Base-by-base conservation (phyloP, 2,797 vertebrate species). In the Heliangelus exortis region DNA sequence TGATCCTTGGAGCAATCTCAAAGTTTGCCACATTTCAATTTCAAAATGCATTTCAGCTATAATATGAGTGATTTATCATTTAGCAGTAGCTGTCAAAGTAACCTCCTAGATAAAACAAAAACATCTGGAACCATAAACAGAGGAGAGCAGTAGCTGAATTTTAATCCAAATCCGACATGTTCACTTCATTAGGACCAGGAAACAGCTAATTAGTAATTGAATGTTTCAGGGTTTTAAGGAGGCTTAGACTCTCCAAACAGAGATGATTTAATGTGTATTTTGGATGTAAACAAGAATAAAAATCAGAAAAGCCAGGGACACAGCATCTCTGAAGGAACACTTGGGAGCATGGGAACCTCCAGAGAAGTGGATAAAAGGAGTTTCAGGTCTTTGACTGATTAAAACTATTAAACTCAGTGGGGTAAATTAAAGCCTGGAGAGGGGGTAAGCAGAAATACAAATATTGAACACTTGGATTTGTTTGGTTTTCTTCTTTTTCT, bases 31-130 rank as follows among this genome's bases (percentile, higher is more conserved):
- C 96, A 97, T 98, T 98, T 98, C 97, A 97, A 98, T 98, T 98
- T 98, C 96, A 97, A 97, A 97, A 98, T 96, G 97, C 95, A 97
- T 98, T 97, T 98, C 96, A 96, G 97, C 95, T 96, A 96, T 98
- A 98, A 98, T 98, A 98, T 97, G 96, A 98, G 97, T 98, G 98
- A 98, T 98, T 98, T 98, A 98, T 98, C 98, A 98, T 98, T 98
- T 98, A 97, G 97, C 96, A 87, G 96, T 96, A 97, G 97, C 98
- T 97, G 98, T 98, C 98, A 98, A 97, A 97, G 95, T 97, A 97
- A 98, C 97, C 96, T 97, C 96, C 84, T 92, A 98, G 98, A 98
- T 98, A 98, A 98, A 98, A 98, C 97, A 98, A 97, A 98, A 98
- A 98, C 98, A 98, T 98, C 98, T 98, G 98, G 98, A 98, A 98